phyloP scores from a whole-genome alignment of 1,140 invertebrate genomes.

The Pseudomyrmex flavicornis region DNA sequence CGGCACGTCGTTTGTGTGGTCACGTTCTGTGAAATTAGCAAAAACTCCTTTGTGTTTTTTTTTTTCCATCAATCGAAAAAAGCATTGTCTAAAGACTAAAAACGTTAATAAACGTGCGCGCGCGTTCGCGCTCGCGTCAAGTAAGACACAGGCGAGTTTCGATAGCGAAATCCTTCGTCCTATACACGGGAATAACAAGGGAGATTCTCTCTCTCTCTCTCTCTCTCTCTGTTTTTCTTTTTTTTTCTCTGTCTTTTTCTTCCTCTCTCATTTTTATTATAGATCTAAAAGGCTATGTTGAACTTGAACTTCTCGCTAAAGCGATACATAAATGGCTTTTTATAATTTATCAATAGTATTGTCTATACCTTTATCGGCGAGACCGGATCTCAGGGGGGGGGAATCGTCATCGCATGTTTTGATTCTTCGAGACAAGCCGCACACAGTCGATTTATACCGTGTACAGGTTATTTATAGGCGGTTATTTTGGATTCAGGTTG shows the following conservation, averaged over 20 bases:
- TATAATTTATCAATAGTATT: constrained; percentile 36
- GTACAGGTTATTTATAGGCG: constrained; percentile 42
- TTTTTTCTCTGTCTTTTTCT: too few species aligned
- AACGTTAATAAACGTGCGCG: background rate
- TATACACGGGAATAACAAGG: too few species aligned
- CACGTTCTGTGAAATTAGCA: constrained; percentile 75
- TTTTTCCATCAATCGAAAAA: constrained; percentile 33
- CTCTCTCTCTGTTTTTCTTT: too few species aligned
- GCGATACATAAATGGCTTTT: constrained; percentile 12
- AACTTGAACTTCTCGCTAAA: constrained; percentile 33
- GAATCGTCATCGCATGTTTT: constrained; percentile 3
- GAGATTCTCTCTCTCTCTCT: too few species aligned
- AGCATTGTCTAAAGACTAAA: background rate
- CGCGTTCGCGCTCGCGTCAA: background rate
- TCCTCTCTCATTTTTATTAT: too few species aligned
- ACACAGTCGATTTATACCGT: constrained; percentile 32
- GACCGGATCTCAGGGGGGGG: too few species aligned
- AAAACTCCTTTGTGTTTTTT: constrained; percentile 57
- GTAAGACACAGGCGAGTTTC: constrained; percentile 2
- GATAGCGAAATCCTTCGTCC: background rate
- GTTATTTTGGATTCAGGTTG: constrained; percentile 57
- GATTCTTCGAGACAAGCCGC: constrained; percentile 5
- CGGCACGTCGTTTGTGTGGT: constrained; percentile 63
- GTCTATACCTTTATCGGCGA: too few species aligned
- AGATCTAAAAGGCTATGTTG: background rate